Evolutionary conservation across 2,113 vertebrate species (phyloP), one percentile per base, ranked within the genome.

Genomic region (Struthio camelus): DNA sequence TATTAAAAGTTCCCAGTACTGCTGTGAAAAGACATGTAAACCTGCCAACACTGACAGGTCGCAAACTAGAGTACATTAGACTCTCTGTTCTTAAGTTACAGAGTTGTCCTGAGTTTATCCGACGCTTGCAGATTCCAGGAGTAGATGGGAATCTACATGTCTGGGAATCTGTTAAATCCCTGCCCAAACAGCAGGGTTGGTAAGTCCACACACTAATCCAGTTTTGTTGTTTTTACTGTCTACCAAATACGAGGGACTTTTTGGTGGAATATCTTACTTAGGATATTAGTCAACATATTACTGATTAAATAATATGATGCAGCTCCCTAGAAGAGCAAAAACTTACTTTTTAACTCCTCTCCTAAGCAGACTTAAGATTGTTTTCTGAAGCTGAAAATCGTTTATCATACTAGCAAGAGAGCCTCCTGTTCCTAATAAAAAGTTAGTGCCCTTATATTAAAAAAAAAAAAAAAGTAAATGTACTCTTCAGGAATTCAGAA

Each of bases 111-210:
- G 0, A 94, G 62, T 91, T 87, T 85, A 91, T 85, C 53, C 90
- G 93, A 93, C 89, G 85, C 80, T 80, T 95, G 42, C 8, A 0
- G 11, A 73, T 95, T 96, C 95, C 95, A 96, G 54, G 16, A 91
- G 62, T 82, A 87, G 71, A 64, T 96, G 87, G n/a, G n/a, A n/a
- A n/a, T n/a, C 76, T 90, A 78, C 38, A 72, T 95, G 95, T 96
- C 96, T 96, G 94, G 90, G 93, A 97, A 96, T 95, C 94, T 94
- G 85, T 73, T 80, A 95, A 90, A 93, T 59, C 59, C 50, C 67
- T 83, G 94, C 92, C 93, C 94, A 94, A 95, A 80, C 82, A 94
- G 94, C 94, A 91, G 85, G 87, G 90, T 58, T 93, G 40, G 53
- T 85, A 77, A 93, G 67, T 73, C 94, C 91, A 83, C 50, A 83